A percentile compares a stretch with the other conserved stretches of the same genome.
Conservation (phyloP, 2,113 vertebrate species). For the Tinamus guttatus region DNA sequence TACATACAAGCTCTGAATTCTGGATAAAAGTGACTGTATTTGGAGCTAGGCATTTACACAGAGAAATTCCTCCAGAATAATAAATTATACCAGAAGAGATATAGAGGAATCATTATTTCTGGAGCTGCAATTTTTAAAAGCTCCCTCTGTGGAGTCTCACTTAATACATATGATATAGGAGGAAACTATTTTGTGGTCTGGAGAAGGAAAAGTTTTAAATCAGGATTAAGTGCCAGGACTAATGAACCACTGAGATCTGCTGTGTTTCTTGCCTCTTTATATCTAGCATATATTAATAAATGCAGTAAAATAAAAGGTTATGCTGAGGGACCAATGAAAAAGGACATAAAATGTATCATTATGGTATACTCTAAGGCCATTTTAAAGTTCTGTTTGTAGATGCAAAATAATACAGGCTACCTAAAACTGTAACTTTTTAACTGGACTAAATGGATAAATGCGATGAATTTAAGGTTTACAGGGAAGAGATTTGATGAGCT, state of each 20-base stretch:
- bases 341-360: constrained; percentile 31
- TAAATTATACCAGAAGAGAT: constrained; percentile 17
- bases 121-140: background rate
- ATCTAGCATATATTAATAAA: constrained; percentile 16
- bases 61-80: background rate
- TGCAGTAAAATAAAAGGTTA: background rate
- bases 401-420: constrained; percentile 19
- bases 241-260: constrained; percentile 20
- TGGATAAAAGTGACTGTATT: background rate
- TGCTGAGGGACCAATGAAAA: background rate
- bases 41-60: background rate
- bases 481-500: background rate
- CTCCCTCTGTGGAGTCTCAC: constrained; percentile 14
- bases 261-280: constrained; percentile 42
- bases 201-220: constrained; percentile 26
- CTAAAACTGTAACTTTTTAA: background rate
- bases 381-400: background rate
- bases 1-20: background rate
- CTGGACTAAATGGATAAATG: background rate
- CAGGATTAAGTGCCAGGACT: background rate
- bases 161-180: background rate
- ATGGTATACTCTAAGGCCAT: background rate
- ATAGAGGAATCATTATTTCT: constrained; percentile 21
- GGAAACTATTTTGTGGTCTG: constrained; percentile 33
- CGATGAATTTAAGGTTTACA: background rate